phyloP scores from a whole-genome alignment of 2,888 invertebrate genomes.

The Drosophila ezoana region DNA sequence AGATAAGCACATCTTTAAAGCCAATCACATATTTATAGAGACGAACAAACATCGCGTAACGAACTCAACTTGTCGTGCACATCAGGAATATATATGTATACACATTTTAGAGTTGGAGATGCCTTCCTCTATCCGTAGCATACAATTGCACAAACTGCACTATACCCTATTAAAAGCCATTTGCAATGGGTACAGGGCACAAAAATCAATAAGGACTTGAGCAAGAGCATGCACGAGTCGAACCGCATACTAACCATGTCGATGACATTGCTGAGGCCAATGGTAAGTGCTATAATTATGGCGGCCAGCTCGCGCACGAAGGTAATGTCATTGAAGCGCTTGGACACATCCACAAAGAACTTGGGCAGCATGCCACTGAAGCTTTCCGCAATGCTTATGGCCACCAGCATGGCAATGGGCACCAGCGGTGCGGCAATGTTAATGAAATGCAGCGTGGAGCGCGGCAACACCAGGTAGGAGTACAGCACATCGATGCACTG shows the following conservation, averaged over 20 bases:
- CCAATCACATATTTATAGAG: no score
- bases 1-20: no score
- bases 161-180: background rate
- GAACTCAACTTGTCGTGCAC: no score
- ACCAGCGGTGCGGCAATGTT: slow-evolving; percentile 82
- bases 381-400: slow-evolving; percentile 84
- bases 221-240: background rate
- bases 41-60: no score
- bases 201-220: slow-evolving; percentile 36
- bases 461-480: slow-evolving; percentile 86
- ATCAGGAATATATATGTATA: no score
- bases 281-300: slow-evolving; percentile 86
- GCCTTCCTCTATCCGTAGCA: background rate
- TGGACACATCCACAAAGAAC: slow-evolving; percentile 86
- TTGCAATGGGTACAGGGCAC: slow-evolving; percentile 3
- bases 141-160: background rate
- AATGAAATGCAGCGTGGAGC: slow-evolving; percentile 81
- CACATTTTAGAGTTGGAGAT: background rate
- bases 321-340: slow-evolving; percentile 86
- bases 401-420: slow-evolving; percentile 82
- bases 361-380: slow-evolving; percentile 84
- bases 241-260: slow-evolving; percentile 86
- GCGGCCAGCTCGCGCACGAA: slow-evolving; percentile 87
- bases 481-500: slow-evolving; percentile 86
- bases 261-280: slow-evolving; percentile 87